A percentile compares a stretch with the other conserved stretches of the same genome.
These are phyloP conservation scores for Apeira syringaria DNA, from an alignment of 2,888 invertebrate species.

Conservation along the genomic window DNA sequence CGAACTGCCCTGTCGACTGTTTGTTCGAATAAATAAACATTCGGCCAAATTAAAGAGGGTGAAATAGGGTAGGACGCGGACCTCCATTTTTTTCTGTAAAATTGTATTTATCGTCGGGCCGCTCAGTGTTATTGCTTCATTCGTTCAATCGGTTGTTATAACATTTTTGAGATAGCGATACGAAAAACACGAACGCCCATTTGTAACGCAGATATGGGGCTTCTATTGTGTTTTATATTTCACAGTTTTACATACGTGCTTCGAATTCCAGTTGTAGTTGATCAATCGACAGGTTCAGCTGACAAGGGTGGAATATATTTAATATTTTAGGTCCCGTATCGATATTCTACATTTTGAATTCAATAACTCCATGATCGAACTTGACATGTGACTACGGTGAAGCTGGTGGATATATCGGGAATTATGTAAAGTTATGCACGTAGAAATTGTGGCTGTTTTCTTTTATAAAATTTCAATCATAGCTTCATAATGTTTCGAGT, in stretches of 20 bases:
- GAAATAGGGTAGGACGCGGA: conserved; percentile 41
- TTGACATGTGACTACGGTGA: too few relatives aligned
- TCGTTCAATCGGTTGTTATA: conserved; percentile 28
- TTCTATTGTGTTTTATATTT: conserved; percentile 22
- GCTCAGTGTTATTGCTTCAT: conserved; percentile 44
- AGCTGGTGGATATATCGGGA: too few relatives aligned
- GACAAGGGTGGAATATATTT: conserved; percentile 3
- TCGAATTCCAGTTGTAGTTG: conserved; percentile 11
- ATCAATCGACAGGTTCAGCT: conserved; percentile 12
- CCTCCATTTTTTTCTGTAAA: conserved; percentile 41
- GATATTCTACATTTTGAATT: too few relatives aligned
- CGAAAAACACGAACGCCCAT: conserved; percentile 16
- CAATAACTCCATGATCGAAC: too few relatives aligned
- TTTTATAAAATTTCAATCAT: too few relatives aligned
- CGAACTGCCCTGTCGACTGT: conserved; percentile 59
- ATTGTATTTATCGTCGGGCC: conserved; percentile 44
- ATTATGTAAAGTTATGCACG: too few relatives aligned
- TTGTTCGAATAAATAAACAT: conserved; percentile 71
- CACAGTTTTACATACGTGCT: conserved; percentile 13
- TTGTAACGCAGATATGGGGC: conserved; percentile 16
- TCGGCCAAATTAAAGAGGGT: conserved; percentile 68
- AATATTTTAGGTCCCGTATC: too few relatives aligned
- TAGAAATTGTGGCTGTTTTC: too few relatives aligned
- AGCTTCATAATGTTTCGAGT: too few relatives aligned
- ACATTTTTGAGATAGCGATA: conserved; percentile 28